These are phyloP conservation scores for Ostrea edulis DNA, from an alignment of 1,140 invertebrate species.

Conservation along the genomic window DNA sequence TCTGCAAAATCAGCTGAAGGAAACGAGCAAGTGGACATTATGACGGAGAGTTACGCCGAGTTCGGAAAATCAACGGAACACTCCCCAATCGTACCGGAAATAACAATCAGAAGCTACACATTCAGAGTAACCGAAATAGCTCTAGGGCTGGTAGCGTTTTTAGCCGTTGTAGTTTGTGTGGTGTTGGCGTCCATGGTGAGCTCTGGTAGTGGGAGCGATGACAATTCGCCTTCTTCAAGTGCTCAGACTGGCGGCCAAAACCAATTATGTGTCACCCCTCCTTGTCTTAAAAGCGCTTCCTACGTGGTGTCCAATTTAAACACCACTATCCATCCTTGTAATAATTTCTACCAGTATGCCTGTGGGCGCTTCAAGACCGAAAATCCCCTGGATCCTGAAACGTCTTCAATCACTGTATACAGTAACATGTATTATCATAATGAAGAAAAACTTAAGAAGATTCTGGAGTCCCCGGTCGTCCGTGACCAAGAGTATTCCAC, in stretches of 20 bases:
- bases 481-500: conserved; percentile 62
- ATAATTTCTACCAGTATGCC: conserved; percentile 82
- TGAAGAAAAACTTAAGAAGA: conserved; percentile 63
- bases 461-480: conserved; percentile 63
- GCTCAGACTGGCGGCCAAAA: conserved; percentile 40
- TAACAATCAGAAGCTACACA: conserved; percentile 59
- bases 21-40: conserved; percentile 39
- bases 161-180: conserved; percentile 61
- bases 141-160: conserved; percentile 53
- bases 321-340: conserved; percentile 80
- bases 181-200: conserved; percentile 64
- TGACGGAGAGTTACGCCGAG: conserved; percentile 66
- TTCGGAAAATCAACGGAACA: conserved; percentile 62
- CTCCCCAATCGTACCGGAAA: conserved; percentile 59
- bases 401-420: conserved; percentile 59
- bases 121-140: conserved; percentile 65
- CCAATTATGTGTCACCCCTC: conserved; percentile 59
- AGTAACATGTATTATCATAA: conserved; percentile 68
- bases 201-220: conserved; percentile 41
- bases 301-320: conserved; percentile 77
- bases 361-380: conserved; percentile 77
- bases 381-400: conserved; percentile 63
- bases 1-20: background rate
- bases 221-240: background rate
- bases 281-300: conserved; percentile 68